These are phyloP conservation scores for Merluccius polli DNA, from an alignment of 2,797 vertebrate genomes.

Conservation along the genomic window DNA sequence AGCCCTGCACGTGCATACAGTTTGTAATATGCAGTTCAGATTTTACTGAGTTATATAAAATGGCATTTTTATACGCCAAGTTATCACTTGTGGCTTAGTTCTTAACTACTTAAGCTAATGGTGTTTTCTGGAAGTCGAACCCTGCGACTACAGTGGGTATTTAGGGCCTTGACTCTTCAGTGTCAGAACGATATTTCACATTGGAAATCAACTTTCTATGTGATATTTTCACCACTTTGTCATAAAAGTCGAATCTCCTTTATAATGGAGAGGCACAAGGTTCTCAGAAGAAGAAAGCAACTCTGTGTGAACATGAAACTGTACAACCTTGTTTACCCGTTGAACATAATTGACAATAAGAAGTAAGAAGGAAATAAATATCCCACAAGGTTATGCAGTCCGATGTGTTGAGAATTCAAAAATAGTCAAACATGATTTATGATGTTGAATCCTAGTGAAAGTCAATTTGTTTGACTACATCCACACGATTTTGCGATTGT, in stretches of 20 bases:
- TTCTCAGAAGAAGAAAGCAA: neutral
- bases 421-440: no score
- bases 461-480: no score
- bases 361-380: no score
- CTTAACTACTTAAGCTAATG: neutral
- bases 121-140: neutral
- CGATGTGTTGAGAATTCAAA: no score
- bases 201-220: neutral
- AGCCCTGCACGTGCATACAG: no score
- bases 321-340: neutral
- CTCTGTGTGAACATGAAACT: neutral
- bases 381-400: no score
- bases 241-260: neutral
- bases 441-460: no score
- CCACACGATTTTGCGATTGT: no score
- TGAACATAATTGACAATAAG: no score
- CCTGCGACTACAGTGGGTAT: neutral
- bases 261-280: neutral
- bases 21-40: no score
- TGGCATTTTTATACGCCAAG: neutral
- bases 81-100: neutral
- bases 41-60: no score
- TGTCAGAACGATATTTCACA: neutral
- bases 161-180: neutral
- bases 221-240: neutral